These are phyloP conservation scores for Artibeus lituratus DNA, from an alignment of 2,797 vertebrate genomes.

Conservation along the genomic window DNA sequence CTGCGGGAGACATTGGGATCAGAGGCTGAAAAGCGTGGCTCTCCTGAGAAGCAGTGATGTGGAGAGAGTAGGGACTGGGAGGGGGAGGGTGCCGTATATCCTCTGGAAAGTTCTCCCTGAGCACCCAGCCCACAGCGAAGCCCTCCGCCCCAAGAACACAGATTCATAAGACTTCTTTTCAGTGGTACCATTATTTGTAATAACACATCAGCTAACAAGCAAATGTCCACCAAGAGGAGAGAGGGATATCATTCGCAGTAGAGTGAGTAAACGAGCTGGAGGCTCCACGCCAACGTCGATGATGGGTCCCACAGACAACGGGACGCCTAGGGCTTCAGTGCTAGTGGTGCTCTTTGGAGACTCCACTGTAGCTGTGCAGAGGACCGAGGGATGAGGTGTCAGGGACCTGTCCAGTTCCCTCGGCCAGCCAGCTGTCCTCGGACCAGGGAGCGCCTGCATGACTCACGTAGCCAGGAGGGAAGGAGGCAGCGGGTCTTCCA, in stretches of 20 bases:
- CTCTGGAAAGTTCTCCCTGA: not conserved
- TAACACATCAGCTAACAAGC: not conserved
- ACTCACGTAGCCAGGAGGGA: accelerated
- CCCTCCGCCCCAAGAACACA: accelerated
- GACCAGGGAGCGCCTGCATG: accelerated
- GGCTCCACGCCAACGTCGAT: not conserved
- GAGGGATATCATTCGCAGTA: not conserved
- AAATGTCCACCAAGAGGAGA: not conserved
- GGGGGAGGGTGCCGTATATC: accelerated
- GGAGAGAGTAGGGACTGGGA: not conserved
- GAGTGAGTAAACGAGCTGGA: not conserved
- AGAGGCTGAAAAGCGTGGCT: not conserved
- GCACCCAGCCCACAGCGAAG: not conserved
- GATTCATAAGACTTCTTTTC: not conserved
- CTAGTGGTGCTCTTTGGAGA: not conserved
- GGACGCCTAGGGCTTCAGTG: not conserved
- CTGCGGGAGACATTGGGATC: not conserved
- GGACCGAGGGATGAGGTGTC: not conserved
- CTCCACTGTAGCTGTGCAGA: not conserved
- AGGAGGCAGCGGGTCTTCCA: not conserved
- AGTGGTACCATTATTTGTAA: not conserved
- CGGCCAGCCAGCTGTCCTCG: not conserved
- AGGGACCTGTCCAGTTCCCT: not conserved
- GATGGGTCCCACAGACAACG: not conserved
- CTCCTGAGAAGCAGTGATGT: not conserved